phyloP scores from a whole-genome alignment of 1,140 invertebrate genomes.

The Philaenus spumarius region DNA sequence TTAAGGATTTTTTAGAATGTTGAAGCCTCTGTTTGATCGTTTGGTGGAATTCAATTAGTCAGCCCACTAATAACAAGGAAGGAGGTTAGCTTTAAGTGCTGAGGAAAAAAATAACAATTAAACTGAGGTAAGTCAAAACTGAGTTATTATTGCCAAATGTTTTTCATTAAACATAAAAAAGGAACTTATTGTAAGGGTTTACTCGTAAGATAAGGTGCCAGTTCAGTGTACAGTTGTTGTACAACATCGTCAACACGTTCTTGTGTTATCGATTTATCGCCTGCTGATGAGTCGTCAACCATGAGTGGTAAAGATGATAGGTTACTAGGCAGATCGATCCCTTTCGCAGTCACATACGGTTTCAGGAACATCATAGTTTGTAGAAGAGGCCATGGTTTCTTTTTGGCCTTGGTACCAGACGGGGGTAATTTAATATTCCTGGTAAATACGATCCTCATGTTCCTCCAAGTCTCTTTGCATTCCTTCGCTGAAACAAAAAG shows the following conservation, averaged over 20 bases:
- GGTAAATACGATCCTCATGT: slow-evolving; percentile 10
- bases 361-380: no score
- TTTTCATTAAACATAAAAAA: background rate
- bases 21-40: slow-evolving; percentile 7
- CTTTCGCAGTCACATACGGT: no score
- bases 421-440: slow-evolving; percentile 19
- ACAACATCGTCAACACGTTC: slow-evolving; percentile 11
- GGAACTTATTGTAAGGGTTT: background rate
- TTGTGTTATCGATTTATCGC: background rate
- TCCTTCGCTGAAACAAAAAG: no score
- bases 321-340: slow-evolving; percentile 4
- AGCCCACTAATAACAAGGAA: slow-evolving; percentile 8
- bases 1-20: slow-evolving; percentile 14
- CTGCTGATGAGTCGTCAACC: slow-evolving; percentile 2
- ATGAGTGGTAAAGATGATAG: background rate
- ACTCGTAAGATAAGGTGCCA: slow-evolving; percentile 12
- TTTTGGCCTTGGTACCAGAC: no score
- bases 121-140: slow-evolving; percentile 12
- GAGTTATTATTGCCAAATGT: slow-evolving; percentile 6
- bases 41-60: no score
- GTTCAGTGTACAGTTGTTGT: slow-evolving; percentile 12
- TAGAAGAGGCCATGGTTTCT: no score
- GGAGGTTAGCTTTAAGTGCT: slow-evolving; percentile 11
- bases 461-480: no score
- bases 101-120: slow-evolving; percentile 14